Evolutionary conservation across 2,888 invertebrate genomes (phyloP).

Genomic region (Orthosia cruda): DNA sequence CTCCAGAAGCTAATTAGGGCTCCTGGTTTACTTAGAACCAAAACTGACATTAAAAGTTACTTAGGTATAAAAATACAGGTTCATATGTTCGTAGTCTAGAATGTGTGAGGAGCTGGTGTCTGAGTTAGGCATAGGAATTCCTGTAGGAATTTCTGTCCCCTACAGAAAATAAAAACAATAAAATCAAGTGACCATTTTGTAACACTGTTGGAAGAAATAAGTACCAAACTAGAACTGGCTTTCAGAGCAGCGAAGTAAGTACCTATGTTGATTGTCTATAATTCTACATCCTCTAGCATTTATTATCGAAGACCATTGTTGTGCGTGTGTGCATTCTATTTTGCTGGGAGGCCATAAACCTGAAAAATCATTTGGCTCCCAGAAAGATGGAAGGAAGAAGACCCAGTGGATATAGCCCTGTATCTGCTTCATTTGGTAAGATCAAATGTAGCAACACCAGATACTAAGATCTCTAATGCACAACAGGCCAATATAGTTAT

Average conservation of each 20-base stretch:
- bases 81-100: too few relatives aligned
- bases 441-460: neutral
- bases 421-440: neutral
- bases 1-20: too few relatives aligned
- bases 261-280: neutral
- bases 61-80: too few relatives aligned
- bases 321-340: neutral
- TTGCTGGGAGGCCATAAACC: neutral
- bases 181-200: too few relatives aligned
- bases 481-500: neutral
- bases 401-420: neutral
- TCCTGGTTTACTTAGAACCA: too few relatives aligned
- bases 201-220: too few relatives aligned
- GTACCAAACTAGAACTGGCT: too few relatives aligned
- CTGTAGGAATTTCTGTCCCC: too few relatives aligned
- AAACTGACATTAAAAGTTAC: too few relatives aligned
- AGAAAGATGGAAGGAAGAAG: neutral
- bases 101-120: too few relatives aligned
- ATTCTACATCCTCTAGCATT: neutral
- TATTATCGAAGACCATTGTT: neutral
- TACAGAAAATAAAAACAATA: too few relatives aligned
- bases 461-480: neutral
- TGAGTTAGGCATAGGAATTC: too few relatives aligned
- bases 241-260: neutral
- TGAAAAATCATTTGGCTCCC: neutral